Evolutionary conservation across 2,113 vertebrate species (phyloP).

Genomic region (Geothlypis trichas): DNA sequence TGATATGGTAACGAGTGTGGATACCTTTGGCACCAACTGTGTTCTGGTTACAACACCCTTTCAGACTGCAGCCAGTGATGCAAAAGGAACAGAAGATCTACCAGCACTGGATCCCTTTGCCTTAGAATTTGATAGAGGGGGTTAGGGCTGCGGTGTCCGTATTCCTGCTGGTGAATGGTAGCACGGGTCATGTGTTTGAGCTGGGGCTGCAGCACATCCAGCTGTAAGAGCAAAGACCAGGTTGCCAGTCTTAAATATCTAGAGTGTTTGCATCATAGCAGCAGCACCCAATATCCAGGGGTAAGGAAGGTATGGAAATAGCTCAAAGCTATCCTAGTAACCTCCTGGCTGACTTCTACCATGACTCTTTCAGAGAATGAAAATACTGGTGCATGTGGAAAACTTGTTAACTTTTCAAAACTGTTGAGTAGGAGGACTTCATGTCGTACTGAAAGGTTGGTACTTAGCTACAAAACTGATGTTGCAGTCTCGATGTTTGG

Average conservation of each 20-base stretch:
- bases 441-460: background rate
- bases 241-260: background rate
- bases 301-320: background rate
- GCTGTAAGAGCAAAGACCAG: background rate
- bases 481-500: background rate
- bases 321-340: background rate
- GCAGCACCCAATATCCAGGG: background rate
- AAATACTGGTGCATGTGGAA: background rate
- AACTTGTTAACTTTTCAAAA: background rate
- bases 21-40: background rate
- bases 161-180: background rate
- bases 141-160: fast-evolving
- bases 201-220: background rate
- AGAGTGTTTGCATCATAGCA: background rate
- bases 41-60: fast-evolving
- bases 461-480: background rate
- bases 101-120: background rate
- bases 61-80: background rate
- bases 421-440: background rate
- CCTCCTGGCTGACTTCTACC: background rate
- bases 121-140: background rate
- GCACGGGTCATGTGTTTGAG: background rate
- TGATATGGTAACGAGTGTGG: fast-evolving
- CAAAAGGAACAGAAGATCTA: background rate
- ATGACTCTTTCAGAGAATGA: background rate